Evolutionary conservation across 2,888 invertebrate species (phyloP), one percentile per base, ranked within the genome.

Genomic region (Trichogramma evanescens): DNA sequence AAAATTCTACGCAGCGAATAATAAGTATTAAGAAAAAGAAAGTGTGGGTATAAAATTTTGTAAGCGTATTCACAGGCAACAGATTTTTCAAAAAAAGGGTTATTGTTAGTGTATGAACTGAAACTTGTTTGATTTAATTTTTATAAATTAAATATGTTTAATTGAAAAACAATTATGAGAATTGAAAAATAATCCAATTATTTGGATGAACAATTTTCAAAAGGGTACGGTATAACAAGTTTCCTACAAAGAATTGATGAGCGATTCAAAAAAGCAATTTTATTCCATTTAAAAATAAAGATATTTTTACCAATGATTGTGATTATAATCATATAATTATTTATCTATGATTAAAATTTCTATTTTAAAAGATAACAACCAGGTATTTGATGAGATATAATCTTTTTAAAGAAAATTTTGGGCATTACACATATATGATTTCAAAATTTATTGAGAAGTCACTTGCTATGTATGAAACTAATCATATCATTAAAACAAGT

Each of bases 401-500:
- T 26, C 26, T 26, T 26, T 26, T 45, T 45, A 45, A 45, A 45
- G 13, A 59, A 40, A 45, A 45, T 9, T 9, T 45, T 9, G 8
- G n/a, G 9, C n/a, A 55, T 63, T 54, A 56, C 45, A 48, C 40
- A 44, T 26, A 48, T 58, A 9, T 9, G 26, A 26, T 26, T 26
- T 26, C 26, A 2, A 26, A 26, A 26, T 26, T 26, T 26, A 26
- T 26, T 26, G 26, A 26, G 26, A 26, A 66, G 66, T 66, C 63
- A 66, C 26, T 26, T 26, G 67, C 67, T 68, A 66, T 76, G 75
- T 75, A 76, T 74, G 76, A 76, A 77, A 73, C 72, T 74, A 77
- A 70, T 73, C 77, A 77, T 77, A 77, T 77, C 76, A 77, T 72
- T 74, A 73, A 72, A 72, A 72, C 73, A 69, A 70, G 69, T 71